Evolutionary conservation across 2,113 vertebrate genomes (phyloP).

Genomic region (Salvelinus namaycush): DNA sequence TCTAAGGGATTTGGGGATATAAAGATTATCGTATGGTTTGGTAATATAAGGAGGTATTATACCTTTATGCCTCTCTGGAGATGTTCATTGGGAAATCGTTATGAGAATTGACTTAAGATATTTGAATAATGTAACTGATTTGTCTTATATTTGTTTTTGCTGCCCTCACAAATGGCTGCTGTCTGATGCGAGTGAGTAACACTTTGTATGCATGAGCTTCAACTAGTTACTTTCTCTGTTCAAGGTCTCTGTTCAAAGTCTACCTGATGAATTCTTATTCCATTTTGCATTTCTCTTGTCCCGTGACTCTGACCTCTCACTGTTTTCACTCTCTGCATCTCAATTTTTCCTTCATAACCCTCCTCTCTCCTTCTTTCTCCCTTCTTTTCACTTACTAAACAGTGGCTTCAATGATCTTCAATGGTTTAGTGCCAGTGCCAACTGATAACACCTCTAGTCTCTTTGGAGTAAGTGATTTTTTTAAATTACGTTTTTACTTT

Average conservation of each 20-base stretch:
- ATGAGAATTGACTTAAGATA: conserved; percentile 49
- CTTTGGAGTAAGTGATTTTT: conserved; percentile 85
- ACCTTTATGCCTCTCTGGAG: too few species aligned
- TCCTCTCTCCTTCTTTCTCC: conserved; percentile 1
- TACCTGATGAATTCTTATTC: conserved; percentile 42
- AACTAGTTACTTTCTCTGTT: conserved; percentile 1
- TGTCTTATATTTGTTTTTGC: conserved; percentile 87
- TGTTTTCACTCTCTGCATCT: conserved; percentile 21
- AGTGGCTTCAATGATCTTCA: conserved; percentile 86
- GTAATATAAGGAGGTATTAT: too few species aligned
- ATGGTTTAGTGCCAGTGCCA: conserved; percentile 84
- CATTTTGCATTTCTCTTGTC: conserved; percentile 35
- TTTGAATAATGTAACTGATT: conserved; percentile 89
- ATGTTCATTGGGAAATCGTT: too few species aligned
- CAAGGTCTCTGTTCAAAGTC: conserved; percentile 2
- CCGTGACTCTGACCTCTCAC: conserved; percentile 22
- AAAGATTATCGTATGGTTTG: too few species aligned
- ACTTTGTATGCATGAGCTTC: conserved; percentile 30
- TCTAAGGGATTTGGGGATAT: too few species aligned
- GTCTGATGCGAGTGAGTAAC: conserved; percentile 87
- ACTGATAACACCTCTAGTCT: conserved; percentile 84
- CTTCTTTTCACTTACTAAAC: conserved; percentile 34
- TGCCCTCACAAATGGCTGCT: conserved; percentile 83
- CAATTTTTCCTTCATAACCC: conserved; percentile 11
- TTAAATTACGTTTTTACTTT: conserved; percentile 20